Conservation (phyloP, 2,888 invertebrate genomes). For the Stramonita haemastoma region DNA sequence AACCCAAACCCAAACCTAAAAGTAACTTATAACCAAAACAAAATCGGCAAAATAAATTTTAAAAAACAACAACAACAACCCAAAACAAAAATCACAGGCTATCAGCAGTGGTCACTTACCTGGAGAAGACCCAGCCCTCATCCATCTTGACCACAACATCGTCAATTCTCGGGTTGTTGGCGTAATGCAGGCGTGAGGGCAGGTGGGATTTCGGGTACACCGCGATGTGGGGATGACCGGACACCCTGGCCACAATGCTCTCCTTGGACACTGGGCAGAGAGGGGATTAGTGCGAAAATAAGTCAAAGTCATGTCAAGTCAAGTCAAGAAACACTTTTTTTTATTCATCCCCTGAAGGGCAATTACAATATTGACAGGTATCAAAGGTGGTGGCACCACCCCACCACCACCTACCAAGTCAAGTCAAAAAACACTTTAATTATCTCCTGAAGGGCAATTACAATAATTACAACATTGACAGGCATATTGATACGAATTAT, state of each 20-base stretch:
- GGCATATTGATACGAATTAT: too few species aligned
- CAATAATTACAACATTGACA: too few species aligned
- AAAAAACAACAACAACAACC: neutral
- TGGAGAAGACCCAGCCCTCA: conserved; percentile 59
- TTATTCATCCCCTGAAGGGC: too few species aligned
- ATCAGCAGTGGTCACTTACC: neutral
- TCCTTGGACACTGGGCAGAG: conserved; percentile 18
- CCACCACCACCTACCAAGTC: too few species aligned
- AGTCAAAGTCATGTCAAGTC: too few species aligned
- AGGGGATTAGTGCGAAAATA: neutral
- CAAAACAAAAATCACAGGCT: neutral
- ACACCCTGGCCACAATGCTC: conserved; percentile 54
- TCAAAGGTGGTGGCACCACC: neutral
- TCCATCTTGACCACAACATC: conserved; percentile 73
- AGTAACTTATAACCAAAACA: neutral
- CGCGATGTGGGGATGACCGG: conserved; percentile 67
- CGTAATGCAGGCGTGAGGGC: conserved; percentile 75
- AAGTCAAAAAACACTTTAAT: too few species aligned
- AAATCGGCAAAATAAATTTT: neutral
- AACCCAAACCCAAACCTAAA: neutral
- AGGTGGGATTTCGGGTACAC: conserved; percentile 69
- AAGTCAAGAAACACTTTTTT: neutral
- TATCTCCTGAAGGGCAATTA: too few species aligned
- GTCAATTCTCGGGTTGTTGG: conserved; percentile 70
- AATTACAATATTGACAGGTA: too few species aligned